These are phyloP conservation scores for Fragum sueziense DNA, from an alignment of 2,888 invertebrate genomes.

Conservation along the genomic window DNA sequence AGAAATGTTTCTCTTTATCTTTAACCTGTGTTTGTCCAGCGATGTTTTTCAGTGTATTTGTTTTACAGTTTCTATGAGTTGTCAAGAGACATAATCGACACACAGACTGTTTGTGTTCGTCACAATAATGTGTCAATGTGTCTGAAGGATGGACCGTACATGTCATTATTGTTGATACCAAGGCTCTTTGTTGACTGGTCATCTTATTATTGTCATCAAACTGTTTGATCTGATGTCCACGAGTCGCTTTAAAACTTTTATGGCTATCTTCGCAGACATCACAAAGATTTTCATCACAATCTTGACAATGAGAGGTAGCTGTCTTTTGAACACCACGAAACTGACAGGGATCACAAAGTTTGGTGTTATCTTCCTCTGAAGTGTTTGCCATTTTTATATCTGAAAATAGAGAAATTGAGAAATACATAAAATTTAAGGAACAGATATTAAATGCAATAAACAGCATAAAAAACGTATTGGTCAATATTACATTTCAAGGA, in stretches of 20 bases:
- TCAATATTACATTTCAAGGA: too few relatives aligned
- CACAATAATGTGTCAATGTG: not conserved
- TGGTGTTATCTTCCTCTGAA: not conserved
- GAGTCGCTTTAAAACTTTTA: not conserved
- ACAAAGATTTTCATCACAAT: not conserved
- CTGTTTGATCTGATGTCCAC: not conserved
- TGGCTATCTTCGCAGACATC: not conserved
- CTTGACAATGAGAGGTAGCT: not conserved
- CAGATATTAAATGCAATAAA: too few relatives aligned
- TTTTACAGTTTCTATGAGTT: not conserved
- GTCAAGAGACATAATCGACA: not conserved
- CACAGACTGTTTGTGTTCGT: not conserved
- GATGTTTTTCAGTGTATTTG: not conserved
- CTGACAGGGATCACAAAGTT: not conserved
- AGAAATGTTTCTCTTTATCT: not conserved
- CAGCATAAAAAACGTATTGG: too few relatives aligned
- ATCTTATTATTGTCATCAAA: not conserved
- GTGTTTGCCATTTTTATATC: not conserved
- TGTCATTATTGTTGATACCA: not conserved
- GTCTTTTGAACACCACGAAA: not conserved
- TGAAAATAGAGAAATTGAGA: too few relatives aligned
- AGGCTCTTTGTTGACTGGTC: not conserved
- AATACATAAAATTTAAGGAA: too few relatives aligned
- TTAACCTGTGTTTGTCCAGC: not conserved
- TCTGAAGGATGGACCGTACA: not conserved